Conservation (phyloP, 2,113 vertebrate species). For the Eira barbara region DNA sequence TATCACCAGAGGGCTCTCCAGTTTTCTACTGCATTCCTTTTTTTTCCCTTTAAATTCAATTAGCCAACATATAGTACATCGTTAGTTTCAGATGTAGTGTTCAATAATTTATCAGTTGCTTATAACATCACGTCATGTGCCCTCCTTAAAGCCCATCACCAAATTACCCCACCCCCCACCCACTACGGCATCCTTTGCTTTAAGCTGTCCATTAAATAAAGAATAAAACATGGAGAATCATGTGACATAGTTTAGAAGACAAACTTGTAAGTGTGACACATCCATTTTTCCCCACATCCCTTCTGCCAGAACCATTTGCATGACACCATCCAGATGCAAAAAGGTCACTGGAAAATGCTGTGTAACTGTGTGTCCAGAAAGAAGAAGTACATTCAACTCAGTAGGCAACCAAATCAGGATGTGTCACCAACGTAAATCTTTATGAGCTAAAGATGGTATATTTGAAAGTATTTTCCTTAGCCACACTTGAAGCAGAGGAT, state of each 20-base stretch:
- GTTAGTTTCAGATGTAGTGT: neutral
- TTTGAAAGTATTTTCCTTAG: neutral
- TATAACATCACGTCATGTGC: neutral
- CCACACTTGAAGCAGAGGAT: neutral
- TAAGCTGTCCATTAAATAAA: neutral
- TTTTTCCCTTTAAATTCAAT: neutral
- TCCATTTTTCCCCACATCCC: neutral
- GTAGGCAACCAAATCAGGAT: neutral
- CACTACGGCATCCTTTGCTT: neutral
- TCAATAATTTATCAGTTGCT: neutral
- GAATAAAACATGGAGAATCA: neutral
- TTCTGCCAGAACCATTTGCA: neutral
- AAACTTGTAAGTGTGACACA: neutral
- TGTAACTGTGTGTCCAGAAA: neutral
- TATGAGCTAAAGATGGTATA: neutral
- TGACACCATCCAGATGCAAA: neutral
- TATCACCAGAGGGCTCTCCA: neutral
- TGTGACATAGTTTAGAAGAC: neutral
- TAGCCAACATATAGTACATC: neutral
- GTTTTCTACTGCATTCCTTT: neutral
- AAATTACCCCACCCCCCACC: neutral
- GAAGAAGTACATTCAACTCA: neutral
- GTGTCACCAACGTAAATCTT: neutral
- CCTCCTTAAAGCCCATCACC: neutral
- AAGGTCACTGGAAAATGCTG: neutral